A percentile compares a stretch with the other conserved stretches of the same genome.
phyloP scores from a whole-genome alignment of 2,113 vertebrate species.

The Cyprinodon tularosa region DNA sequence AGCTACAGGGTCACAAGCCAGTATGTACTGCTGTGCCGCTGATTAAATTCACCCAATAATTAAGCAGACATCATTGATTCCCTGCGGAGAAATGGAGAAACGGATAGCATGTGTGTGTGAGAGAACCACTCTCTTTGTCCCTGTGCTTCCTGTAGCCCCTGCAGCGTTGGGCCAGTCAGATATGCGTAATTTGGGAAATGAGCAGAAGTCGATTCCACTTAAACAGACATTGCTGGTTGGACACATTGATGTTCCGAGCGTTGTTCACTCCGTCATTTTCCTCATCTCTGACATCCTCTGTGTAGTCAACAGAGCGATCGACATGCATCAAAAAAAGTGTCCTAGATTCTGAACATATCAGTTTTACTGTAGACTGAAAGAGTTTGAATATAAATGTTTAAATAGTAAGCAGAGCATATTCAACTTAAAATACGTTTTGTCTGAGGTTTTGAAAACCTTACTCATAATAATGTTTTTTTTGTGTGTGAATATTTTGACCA shows the following conservation, averaged over 20 bases:
- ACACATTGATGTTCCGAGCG: conserved; percentile 71
- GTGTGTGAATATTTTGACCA: not conserved
- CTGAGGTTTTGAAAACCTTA: not conserved
- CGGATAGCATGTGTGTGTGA: conserved; percentile 32
- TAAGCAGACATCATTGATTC: conserved; percentile 85
- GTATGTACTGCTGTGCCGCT: conserved; percentile 77
- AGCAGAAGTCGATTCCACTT: conserved; percentile 79
- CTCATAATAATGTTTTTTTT: not conserved
- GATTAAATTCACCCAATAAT: conserved; percentile 84
- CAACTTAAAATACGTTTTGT: not conserved
- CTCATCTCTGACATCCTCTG: conserved; percentile 58
- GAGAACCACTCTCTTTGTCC: conserved; percentile 36
- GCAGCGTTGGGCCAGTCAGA: conserved; percentile 81
- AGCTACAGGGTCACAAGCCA: conserved; percentile 73
- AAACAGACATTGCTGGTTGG: conserved; percentile 65
- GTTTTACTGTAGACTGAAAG: conserved; percentile 37
- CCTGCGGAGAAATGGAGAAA: conserved; percentile 69
- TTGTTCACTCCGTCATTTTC: conserved; percentile 66
- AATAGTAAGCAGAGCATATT: not conserved
- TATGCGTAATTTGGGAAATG: conserved; percentile 80
- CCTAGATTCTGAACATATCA: conserved; percentile 44
- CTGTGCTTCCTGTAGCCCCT: conserved; percentile 73
- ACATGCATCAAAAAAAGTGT: conserved; percentile 45
- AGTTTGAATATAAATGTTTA: conserved; percentile 37
- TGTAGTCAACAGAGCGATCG: conserved; percentile 68